phyloP scores from a whole-genome alignment of 2,888 invertebrate genomes.

The Pedicia rivosa region DNA sequence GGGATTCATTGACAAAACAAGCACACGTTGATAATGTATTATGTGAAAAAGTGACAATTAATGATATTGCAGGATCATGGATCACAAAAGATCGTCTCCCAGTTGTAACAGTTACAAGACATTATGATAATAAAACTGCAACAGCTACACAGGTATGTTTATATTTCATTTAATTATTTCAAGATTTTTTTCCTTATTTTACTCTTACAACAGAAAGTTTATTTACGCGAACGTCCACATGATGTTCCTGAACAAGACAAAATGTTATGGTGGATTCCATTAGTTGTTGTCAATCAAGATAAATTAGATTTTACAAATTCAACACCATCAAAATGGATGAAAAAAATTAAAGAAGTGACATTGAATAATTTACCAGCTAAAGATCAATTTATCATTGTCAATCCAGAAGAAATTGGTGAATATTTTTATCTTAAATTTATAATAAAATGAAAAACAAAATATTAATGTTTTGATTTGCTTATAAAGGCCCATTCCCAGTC shows the following conservation, averaged over 20 bases:
- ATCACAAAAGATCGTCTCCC: conserved; percentile 66
- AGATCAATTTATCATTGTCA: conserved; percentile 56
- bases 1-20: conserved; percentile 53
- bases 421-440: no score
- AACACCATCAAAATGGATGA: conserved; percentile 46
- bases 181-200: conserved; percentile 11
- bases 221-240: conserved; percentile 54
- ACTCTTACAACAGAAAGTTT: conserved; percentile 38
- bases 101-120: conserved; percentile 49
- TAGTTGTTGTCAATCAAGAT: conserved; percentile 43
- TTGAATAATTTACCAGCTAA: conserved; percentile 37
- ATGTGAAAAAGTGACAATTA: conserved; percentile 39
- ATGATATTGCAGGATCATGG: conserved; percentile 65
- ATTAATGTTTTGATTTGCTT: not conserved
- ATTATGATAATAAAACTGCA: conserved; percentile 46
- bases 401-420: conserved; percentile 60
- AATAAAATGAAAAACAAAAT: not conserved
- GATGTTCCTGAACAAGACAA: conserved; percentile 53
- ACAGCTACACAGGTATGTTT: conserved; percentile 27
- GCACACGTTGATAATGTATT: conserved; percentile 42
- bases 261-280: conserved; percentile 59
- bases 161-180: not conserved
- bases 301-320: conserved; percentile 40
- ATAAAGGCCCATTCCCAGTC: conserved; percentile 66
- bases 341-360: conserved; percentile 35